Evolutionary conservation across 2,888 invertebrate genomes (phyloP).

Genomic region (Neoitamus cyanurus): DNA sequence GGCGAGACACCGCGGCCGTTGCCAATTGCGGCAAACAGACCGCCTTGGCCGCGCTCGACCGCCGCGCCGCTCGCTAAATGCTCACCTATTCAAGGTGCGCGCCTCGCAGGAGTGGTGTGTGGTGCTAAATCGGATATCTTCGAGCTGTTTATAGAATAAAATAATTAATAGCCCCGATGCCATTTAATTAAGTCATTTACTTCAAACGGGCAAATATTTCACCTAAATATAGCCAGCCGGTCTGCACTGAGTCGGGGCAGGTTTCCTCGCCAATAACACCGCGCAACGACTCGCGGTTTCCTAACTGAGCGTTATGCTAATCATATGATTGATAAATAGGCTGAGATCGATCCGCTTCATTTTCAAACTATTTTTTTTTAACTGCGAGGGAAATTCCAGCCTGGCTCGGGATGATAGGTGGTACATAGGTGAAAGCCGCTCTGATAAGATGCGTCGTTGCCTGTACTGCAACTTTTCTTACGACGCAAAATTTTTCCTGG

Average conservation of each 20-base stretch:
- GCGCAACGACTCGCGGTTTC: not conserved
- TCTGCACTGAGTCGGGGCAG: not conserved
- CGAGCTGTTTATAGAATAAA: conserved; percentile 45
- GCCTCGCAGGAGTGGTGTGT: conserved; percentile 23
- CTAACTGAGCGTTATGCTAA: conserved; percentile 18
- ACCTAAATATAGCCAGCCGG: conserved; percentile 47
- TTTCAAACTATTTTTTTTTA: no score
- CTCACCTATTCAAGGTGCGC: conserved; percentile 9
- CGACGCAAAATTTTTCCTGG: not conserved
- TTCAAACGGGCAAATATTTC: conserved; percentile 55
- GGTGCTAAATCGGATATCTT: conserved; percentile 37
- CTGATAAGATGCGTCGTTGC: not conserved
- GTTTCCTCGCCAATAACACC: conserved; percentile 31
- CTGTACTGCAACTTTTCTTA: not conserved
- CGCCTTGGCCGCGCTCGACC: not conserved
- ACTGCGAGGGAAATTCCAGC: not conserved
- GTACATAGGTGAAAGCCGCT: not conserved
- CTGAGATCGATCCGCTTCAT: not conserved
- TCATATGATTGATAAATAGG: conserved; percentile 22
- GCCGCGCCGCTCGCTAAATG: not conserved
- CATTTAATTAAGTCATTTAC: conserved; percentile 57
- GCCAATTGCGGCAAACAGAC: conserved; percentile 23
- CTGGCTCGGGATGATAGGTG: not conserved
- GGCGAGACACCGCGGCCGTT: conserved; percentile 3
- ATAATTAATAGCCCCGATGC: conserved; percentile 56